Percentiles rank a stretch among this genome's conserved stretches.
Conservation (phyloP, 2,797 vertebrate species). For the Sebastes jordani region DNA sequence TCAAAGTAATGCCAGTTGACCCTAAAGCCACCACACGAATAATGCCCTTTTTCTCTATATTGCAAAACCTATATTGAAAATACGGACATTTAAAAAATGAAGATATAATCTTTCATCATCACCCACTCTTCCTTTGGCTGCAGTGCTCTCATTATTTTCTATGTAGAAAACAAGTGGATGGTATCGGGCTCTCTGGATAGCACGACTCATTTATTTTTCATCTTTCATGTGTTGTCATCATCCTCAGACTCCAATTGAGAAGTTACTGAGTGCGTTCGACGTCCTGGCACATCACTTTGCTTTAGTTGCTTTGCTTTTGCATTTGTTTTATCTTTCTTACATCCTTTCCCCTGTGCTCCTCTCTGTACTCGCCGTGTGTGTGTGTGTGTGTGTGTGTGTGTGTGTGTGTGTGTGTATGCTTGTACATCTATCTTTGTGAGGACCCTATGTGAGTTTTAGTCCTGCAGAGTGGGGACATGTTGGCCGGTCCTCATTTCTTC, state of each 20-base stretch:
- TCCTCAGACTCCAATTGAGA: neutral
- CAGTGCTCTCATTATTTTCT: neutral
- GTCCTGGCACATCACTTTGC: slow-evolving; percentile 10
- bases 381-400: neutral
- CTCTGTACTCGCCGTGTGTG: neutral
- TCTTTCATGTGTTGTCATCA: slow-evolving; percentile 47
- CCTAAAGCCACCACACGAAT: too few relatives aligned
- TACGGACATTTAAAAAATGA: neutral
- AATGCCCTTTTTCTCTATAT: too few relatives aligned
- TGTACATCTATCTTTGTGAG: neutral
- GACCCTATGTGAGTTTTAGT: neutral
- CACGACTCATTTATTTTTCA: slow-evolving; percentile 18
- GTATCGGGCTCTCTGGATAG: neutral
- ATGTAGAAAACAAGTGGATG: neutral
- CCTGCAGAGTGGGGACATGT: too few relatives aligned
- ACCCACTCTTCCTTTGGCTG: neutral
- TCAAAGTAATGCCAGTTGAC: neutral
- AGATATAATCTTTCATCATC: neutral
- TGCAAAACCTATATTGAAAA: neutral
- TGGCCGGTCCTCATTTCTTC: too few relatives aligned
- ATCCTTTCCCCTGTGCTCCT: neutral
- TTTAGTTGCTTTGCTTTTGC: slow-evolving; percentile 19
- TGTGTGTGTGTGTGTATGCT: neutral
- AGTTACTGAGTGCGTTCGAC: neutral
- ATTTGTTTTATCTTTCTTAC: neutral